Evolutionary conservation across 1,140 invertebrate genomes (phyloP).

Genomic region (Venustaconcha ellipsiformis): DNA sequence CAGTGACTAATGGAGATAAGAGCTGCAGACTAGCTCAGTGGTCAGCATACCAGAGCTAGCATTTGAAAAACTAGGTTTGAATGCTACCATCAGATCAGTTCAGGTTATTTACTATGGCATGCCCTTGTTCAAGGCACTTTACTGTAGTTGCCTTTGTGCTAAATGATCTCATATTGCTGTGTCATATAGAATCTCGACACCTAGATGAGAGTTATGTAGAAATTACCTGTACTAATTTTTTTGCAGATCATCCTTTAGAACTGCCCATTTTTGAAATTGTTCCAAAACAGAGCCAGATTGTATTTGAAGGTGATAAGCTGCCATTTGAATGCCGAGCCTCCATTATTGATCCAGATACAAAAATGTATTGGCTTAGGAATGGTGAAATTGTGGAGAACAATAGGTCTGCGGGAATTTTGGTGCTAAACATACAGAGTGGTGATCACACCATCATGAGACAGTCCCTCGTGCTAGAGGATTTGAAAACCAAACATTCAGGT

Average conservation of each 20-base stretch:
- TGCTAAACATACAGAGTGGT: slow-evolving; percentile 47
- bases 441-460: slow-evolving; percentile 69
- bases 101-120: too few species aligned
- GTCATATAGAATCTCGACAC: too few species aligned
- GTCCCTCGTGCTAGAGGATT: slow-evolving; percentile 74
- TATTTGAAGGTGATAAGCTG: slow-evolving; percentile 88
- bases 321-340: slow-evolving; percentile 81
- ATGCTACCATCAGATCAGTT: too few species aligned
- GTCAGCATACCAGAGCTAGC: too few species aligned
- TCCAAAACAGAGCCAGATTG: slow-evolving; percentile 73
- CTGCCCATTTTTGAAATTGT: slow-evolving; percentile 65
- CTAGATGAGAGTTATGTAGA: background rate
- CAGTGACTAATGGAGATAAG: too few species aligned
- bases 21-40: too few species aligned
- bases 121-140: too few species aligned
- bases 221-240: slow-evolving; percentile 10
- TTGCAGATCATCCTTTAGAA: slow-evolving; percentile 63
- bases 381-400: slow-evolving; percentile 52
- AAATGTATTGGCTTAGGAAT: slow-evolving; percentile 63
- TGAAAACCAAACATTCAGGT: slow-evolving; percentile 80
- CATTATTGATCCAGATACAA: slow-evolving; percentile 47
- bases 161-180: too few species aligned
- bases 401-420: slow-evolving; percentile 51
- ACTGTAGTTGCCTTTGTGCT: too few species aligned
- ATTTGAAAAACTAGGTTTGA: too few species aligned